These are phyloP conservation scores for Cryptotis parvus DNA, from an alignment of 2,113 vertebrate species.

Conservation along the genomic window DNA sequence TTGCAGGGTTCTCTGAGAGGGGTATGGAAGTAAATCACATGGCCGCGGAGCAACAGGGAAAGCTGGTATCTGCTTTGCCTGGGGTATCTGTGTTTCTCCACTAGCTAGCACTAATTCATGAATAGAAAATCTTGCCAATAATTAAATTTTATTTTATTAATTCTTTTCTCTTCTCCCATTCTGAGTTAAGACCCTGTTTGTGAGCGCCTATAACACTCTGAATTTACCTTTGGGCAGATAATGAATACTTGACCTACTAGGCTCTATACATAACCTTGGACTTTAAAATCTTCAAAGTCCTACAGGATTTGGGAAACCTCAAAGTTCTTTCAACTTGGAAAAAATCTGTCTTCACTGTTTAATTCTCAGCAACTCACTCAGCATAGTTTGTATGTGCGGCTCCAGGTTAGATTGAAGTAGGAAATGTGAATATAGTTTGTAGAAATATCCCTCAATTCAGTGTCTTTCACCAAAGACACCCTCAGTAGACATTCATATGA, in stretches of 20 bases:
- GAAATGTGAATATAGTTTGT: not conserved
- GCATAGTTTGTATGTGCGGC: not conserved
- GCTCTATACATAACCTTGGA: constrained; percentile 4
- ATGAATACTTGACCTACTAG: constrained; percentile 11
- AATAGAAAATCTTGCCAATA: no score
- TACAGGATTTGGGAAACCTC: no score
- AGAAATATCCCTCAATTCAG: not conserved
- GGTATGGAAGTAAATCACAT: no score
- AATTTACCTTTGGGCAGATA: constrained; percentile 10
- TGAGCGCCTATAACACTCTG: no score
- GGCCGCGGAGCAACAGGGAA: no score
- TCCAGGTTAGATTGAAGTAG: not conserved
- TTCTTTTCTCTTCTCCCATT: no score
- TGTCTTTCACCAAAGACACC: not conserved
- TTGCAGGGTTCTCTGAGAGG: no score
- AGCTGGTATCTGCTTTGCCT: no score
- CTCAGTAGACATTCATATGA: not conserved
- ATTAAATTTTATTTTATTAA: no score
- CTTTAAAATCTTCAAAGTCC: constrained; percentile 35
- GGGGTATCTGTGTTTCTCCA: no score
- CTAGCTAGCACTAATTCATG: no score
- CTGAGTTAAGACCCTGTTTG: no score
- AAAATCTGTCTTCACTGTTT: not conserved
- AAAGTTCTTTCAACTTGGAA: not conserved
- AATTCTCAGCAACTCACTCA: not conserved